Base-by-base conservation (phyloP, 2,888 invertebrate genomes). In the Nipponacmea schrenckii region DNA sequence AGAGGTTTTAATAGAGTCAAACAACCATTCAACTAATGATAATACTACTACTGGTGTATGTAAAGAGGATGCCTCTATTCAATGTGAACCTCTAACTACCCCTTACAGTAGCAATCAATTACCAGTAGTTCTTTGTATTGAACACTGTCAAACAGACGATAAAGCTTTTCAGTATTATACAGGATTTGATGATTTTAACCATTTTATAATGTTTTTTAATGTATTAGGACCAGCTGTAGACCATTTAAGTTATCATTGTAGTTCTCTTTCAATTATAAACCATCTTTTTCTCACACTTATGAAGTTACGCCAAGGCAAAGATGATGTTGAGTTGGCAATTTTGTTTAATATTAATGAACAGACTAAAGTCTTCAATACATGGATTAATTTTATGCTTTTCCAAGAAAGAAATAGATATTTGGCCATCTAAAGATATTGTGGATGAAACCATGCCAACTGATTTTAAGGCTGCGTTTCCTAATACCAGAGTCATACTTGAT, bases 241-340 rank as follows among this genome's bases (percentile, higher is more conserved):
- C 20, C 56, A 73, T 8, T 44, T 73, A 31, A 67, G 64, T 48
- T 69, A 64, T n/a, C 39, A 65, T 31, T 69, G 68, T 24, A 12
- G 17, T n/a, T 1, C 24, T 26, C n/a, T 68, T 12, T 15, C 39
- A 14, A 69, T 72, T 44, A 39, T 62, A 39, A 71, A 78, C 67
- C 77, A 76, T 39, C 64, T 75, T 7, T 74, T 79, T 65, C 39
- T 79, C 5, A 74, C 75, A 14, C 27, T 77, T 3, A 76, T 77
- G 26, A 80, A 80, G 68, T 44, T 79, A 12, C 62, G 80, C 17
- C 67, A 68, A 39, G 67, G 71, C 20, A 77, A 71, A 67, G 73
- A 76, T 14, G 76, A 79, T 71, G 45, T 66, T 64, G 77, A 79
- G 67, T 69, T 79, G 1, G 50, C 62, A 48, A 26, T 73, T 17